Percentiles rank a stretch among this genome's conserved stretches.
phyloP scores from a whole-genome alignment of 2,797 vertebrate genomes.

The Enteromius paludinosus region DNA sequence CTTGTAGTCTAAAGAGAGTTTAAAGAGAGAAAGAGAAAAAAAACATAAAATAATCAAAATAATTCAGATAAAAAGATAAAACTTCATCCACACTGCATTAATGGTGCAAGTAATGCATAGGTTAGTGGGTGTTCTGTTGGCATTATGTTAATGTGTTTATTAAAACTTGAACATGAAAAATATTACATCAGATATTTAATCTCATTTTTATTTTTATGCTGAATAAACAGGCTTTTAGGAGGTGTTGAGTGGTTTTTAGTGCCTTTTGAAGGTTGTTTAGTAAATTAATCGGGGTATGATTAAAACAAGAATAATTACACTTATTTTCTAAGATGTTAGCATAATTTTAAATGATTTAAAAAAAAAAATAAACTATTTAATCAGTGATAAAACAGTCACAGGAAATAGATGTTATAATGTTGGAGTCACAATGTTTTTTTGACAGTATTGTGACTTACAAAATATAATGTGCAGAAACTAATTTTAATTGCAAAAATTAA shows the following conservation, averaged over 20 bases:
- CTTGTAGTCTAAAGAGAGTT: too few species aligned
- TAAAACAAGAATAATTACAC: neutral
- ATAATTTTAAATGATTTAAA: too few species aligned
- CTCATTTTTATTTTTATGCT: neutral
- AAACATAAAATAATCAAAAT: neutral
- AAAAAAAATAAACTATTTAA: neutral
- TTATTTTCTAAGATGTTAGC: too few species aligned
- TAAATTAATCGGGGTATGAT: neutral
- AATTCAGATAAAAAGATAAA: neutral
- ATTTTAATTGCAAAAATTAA: neutral
- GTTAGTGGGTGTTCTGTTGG: neutral
- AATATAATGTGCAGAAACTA: neutral
- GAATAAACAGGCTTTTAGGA: neutral
- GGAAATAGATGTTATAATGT: neutral
- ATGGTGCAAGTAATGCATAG: neutral
- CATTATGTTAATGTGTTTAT: neutral
- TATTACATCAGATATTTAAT: neutral
- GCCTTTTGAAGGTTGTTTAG: neutral
- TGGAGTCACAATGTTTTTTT: neutral
- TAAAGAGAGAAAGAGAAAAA: neutral
- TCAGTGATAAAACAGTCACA: neutral
- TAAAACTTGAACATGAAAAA: neutral
- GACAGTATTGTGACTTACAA: neutral
- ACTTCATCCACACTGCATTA: neutral
- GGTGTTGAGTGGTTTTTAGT: neutral